Base-by-base conservation (phyloP, 2,888 invertebrate species). In the Cryptus armator region DNA sequence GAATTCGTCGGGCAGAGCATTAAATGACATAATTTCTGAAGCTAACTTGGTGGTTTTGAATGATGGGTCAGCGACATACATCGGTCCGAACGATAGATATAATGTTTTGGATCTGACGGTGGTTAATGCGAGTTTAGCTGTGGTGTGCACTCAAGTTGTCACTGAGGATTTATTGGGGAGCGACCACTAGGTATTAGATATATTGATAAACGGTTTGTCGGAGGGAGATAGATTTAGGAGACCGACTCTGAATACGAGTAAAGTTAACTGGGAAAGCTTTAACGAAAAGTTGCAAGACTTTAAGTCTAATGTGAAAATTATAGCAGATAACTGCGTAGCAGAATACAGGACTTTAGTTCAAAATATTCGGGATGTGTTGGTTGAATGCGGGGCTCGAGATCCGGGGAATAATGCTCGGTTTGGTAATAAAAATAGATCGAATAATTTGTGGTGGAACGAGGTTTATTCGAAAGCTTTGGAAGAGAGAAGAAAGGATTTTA, bases 391-490 rank as follows among this genome's bases (percentile, higher is more conserved):
- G 9, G 56, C 24, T 24, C 19, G 10, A 24, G 56, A 5, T 10
- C 10, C 56, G 9, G 10, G 9, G 9, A 9, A 19, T 56, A 16
- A 5, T 7, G n/a, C 19, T 19, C 19, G 9, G 56, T 1, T 9
- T 2, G 5, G 2, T 4, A 19, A 16, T 7, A 56, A 56, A 10
- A 56, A 19, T 2, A 19, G 56, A 6, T 16, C 9, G 6, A 9
- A 9, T 6, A 56, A 56, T 56, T 10, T 56, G 9, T 56, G 77
- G 72, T 74, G 59, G 72, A 74, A 56, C 4, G 32, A 59, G 3
- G 16, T n/a, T 9, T 74, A 44, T 24, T n/a, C 53, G 2, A 19
- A 56, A 12, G 72, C 72, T 6, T 2, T 74, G 0, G 56, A 74
- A 56, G 5, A 3, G 19, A 46, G 71, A 53, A 24, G 56, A 19